Base-by-base conservation (phyloP, 2,797 vertebrate genomes). In the Pseudopleuronectes americanus region DNA sequence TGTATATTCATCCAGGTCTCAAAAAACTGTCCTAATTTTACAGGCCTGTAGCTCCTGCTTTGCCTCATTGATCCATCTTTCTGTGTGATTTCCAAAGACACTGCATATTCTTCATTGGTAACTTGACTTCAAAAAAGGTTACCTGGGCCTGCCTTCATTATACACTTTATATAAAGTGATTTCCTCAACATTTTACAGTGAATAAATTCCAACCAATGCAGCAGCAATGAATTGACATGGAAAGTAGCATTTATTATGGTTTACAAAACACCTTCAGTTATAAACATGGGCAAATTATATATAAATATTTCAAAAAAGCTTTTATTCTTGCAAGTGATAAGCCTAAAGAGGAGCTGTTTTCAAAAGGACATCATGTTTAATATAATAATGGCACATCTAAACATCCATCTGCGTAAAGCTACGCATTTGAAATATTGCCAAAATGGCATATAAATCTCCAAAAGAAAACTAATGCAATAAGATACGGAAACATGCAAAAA, bases 221-320 rank as follows among this genome's bases (percentile, higher is more conserved):
- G 23, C 17, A 55, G 56, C n/a, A 56, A 45, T 68, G 0, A 71
- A 59, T 14, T 68, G 31, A 61, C 82, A 81, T 64, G 13, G 28
- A 77, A 78, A 69, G 70, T 61, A 57, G 61, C 72, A 79, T 89
- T 91, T 90, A 85, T 86, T 89, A 74, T 83, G 84, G 66, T 71
- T 85, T 84, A 77, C 80, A 83, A 84, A 81, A 79, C 49, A 4
- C 45, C 8, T 54, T 80, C 49, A 73, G 52, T 79, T 80, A 79
- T 66, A 75, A 90, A 87, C 79, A 86, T 62, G 65, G 68, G 73
- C 56, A 84, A 87, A 88, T 85, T 72, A 76, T 59, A 67, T 60
- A 83, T 76, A 79, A 84, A 86, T 80, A 86, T 78, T 52, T 17
- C 13, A 43, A 72, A 76, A 81, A 75, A 58, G 12, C 24, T 56